Conservation (phyloP, 2,113 vertebrate species). For the Misgurnus anguillicaudatus region DNA sequence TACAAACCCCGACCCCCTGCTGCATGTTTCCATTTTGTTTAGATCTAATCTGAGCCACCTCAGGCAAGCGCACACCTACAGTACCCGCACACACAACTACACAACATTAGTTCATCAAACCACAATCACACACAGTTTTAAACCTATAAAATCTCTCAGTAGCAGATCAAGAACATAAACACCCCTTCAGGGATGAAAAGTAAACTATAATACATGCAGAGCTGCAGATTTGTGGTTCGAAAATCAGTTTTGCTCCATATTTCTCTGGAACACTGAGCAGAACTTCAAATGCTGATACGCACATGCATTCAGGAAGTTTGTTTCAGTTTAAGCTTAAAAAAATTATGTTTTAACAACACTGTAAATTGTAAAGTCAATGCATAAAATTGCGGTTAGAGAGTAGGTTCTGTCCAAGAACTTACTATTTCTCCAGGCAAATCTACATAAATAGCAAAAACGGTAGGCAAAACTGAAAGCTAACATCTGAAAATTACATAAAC, state of each 20-base stretch:
- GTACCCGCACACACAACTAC: background rate
- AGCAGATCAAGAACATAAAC: background rate
- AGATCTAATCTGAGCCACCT: slow-evolving; percentile 31
- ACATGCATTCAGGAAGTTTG: too few relatives aligned
- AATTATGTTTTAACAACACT: too few relatives aligned
- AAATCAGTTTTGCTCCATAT: too few relatives aligned
- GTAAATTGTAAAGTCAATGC: background rate
- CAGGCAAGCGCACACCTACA: slow-evolving; percentile 18
- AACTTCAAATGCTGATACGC: too few relatives aligned
- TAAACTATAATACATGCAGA: background rate
- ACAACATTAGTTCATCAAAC: background rate
- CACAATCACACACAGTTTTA: background rate
- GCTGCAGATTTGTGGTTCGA: background rate
- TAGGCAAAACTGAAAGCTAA: too few relatives aligned
- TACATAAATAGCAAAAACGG: too few relatives aligned
- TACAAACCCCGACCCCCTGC: background rate
- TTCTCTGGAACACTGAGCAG: too few relatives aligned
- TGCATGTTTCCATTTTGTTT: slow-evolving; percentile 19
- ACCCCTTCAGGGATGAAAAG: background rate
- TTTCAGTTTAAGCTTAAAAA: too few relatives aligned
- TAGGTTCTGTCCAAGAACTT: background rate
- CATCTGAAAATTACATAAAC: too few relatives aligned
- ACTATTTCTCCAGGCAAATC: background rate
- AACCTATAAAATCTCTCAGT: background rate
- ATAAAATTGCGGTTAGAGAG: background rate